phyloP scores from a whole-genome alignment of 2,113 vertebrate species.

The Lagopus muta region DNA sequence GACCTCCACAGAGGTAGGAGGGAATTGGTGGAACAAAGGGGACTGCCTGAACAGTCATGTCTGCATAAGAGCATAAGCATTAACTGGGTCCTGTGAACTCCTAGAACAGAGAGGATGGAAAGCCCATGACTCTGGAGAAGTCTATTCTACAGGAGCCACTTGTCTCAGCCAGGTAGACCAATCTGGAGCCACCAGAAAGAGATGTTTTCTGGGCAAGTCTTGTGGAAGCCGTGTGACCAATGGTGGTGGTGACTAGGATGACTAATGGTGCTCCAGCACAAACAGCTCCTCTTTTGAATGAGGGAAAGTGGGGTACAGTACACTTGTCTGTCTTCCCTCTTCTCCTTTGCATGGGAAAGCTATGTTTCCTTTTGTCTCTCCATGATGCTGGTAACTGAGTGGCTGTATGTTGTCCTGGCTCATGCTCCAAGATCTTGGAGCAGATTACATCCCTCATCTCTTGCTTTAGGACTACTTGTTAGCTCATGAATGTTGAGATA shows the following conservation, averaged over 20 bases:
- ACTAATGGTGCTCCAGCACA: not conserved
- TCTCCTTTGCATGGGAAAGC: not conserved
- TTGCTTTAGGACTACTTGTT: not conserved
- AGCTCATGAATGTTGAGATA: not conserved
- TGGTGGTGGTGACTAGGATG: not conserved
- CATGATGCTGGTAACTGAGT: not conserved
- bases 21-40: not conserved
- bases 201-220: not conserved
- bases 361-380: not conserved
- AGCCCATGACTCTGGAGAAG: not conserved
- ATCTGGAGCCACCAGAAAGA: not conserved
- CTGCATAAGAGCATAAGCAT: not conserved
- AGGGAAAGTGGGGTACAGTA: not conserved
- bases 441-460: not conserved
- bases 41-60: not conserved
- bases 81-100: not conserved
- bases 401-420: not conserved
- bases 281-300: rapidly evolving
- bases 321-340: not conserved
- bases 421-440: not conserved
- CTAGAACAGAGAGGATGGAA: not conserved
- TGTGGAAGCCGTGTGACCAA: not conserved
- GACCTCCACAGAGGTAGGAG: not conserved
- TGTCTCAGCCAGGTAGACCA: not conserved
- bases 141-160: not conserved